Evolutionary conservation across 2,888 invertebrate genomes (phyloP), one percentile per base, ranked within the genome.

Genomic region (Stramonita haemastoma): DNA sequence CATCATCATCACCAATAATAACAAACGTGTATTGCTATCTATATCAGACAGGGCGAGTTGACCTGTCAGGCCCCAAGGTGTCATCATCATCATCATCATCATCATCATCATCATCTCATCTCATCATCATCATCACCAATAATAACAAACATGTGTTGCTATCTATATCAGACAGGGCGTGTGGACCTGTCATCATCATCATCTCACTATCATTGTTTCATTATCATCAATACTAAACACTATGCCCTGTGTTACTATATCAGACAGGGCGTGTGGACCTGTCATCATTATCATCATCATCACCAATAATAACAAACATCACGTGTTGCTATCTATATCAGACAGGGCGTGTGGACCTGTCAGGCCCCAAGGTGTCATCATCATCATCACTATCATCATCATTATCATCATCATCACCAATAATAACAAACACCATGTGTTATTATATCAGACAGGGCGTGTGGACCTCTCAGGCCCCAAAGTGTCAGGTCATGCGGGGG

Each of bases 401-500:
- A 46, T 56, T 1, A 13, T 22, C 26, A 56, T 87, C 29, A 88
- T 83, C 87, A 85, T 91, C 19, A 73, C 0, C 92, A 92, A n/a
- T n/a, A n/a, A n/a, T n/a, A n/a, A n/a, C n/a, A n/a, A n/a, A n/a
- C n/a, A n/a, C n/a, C n/a, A n/a, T 46, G 46, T 46, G 46, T n/a
- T 6, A 8, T 73, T 13, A 8, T 13, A 73, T 19, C 96, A 99
- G 99, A 98, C 98, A 93, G 99, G 99, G 56, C 97, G 99, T 93
- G 98, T 99, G 29, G 98, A 98, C 88, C 98, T 99, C 0, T 98
- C 99, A 96, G 98, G 98, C 96, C 98, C 99, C 8, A 96, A 98
- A 90, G 99, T 99, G 79, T 98, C 98, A 87, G 99, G 99, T 79
- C 99, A 99, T 97, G 98, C 98, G 96, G 99, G 99, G 60, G 98